phyloP scores from a whole-genome alignment of 2,888 invertebrate genomes.

The Clivina fossor region DNA sequence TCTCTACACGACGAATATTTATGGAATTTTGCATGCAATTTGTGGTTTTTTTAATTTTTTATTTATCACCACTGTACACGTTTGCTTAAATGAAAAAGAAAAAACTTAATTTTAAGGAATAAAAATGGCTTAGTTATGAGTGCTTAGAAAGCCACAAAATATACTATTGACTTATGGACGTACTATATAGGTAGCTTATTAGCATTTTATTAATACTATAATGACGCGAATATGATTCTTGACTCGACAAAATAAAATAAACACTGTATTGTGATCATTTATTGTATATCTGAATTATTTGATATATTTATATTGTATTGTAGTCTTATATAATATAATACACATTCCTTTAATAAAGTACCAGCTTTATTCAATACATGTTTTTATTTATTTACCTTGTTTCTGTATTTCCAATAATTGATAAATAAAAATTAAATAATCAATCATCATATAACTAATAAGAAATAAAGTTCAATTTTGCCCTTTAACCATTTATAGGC shows the following conservation, averaged over 20 bases:
- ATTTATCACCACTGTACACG: constrained; percentile 25
- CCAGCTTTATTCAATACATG: constrained; percentile 23
- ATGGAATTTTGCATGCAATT: constrained; percentile 28
- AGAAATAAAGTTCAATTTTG: too few species aligned
- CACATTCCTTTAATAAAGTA: constrained; percentile 34
- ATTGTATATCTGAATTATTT: constrained; percentile 31
- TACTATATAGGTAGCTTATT: constrained; percentile 26
- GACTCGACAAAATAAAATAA: constrained; percentile 19
- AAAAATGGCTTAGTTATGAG: constrained; percentile 13
- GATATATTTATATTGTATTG: constrained; percentile 35
- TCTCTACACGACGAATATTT: constrained; percentile 15
- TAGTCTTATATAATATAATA: constrained; percentile 24
- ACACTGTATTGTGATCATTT: constrained; percentile 33
- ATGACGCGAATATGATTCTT: constrained; percentile 17
- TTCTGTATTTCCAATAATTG: too few species aligned
- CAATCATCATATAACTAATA: too few species aligned
- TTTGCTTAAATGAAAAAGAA: constrained; percentile 11
- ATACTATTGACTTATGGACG: background rate
- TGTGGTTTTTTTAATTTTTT: constrained; percentile 19
- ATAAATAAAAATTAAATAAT: too few species aligned
- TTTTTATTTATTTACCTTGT: too few species aligned
- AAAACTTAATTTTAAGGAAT: constrained; percentile 6
- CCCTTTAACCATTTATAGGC: too few species aligned
- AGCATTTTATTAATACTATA: constrained; percentile 11
- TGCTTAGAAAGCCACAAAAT: constrained; percentile 16